phyloP scores from a whole-genome alignment of 2,113 vertebrate species.

The Lutjanus erythropterus region DNA sequence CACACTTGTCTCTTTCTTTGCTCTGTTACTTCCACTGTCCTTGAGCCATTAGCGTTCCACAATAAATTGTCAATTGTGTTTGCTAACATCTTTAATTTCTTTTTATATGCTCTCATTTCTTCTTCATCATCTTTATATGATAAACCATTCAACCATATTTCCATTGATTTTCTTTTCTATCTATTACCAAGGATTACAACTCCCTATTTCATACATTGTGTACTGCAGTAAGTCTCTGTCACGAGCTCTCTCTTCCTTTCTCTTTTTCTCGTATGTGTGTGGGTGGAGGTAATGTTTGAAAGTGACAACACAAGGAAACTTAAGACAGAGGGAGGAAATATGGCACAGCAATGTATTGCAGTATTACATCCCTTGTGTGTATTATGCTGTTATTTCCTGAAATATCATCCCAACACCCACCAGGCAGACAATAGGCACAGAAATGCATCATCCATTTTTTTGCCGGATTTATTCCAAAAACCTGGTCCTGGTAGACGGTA shows the following conservation, averaged over 20 bases:
- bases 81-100: constrained; percentile 51
- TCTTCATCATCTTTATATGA: constrained; percentile 63
- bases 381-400: constrained; percentile 73
- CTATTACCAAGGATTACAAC: constrained; percentile 69
- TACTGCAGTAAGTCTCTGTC: constrained; percentile 64
- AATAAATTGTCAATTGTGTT: constrained; percentile 57
- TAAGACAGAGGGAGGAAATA: constrained; percentile 70
- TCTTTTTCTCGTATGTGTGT: constrained; percentile 52
- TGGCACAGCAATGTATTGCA: constrained; percentile 61
- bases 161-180: constrained; percentile 56
- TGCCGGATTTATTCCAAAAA: constrained; percentile 40
- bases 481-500: constrained; percentile 30
- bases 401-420: constrained; percentile 71
- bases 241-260: constrained; percentile 39
- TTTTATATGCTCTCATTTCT: constrained; percentile 59
- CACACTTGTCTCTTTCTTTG: constrained; percentile 47
- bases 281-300: constrained; percentile 74
- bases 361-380: constrained; percentile 69
- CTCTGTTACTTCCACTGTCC: constrained; percentile 55
- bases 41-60: constrained; percentile 57
- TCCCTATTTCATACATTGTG: constrained; percentile 59
- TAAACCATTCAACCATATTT: constrained; percentile 61
- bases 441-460: constrained; percentile 37
- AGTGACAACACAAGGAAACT: constrained; percentile 73
- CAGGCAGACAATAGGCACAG: constrained; percentile 39